Conservation (phyloP, 1,140 invertebrate genomes). For the Cherax destructor region DNA sequence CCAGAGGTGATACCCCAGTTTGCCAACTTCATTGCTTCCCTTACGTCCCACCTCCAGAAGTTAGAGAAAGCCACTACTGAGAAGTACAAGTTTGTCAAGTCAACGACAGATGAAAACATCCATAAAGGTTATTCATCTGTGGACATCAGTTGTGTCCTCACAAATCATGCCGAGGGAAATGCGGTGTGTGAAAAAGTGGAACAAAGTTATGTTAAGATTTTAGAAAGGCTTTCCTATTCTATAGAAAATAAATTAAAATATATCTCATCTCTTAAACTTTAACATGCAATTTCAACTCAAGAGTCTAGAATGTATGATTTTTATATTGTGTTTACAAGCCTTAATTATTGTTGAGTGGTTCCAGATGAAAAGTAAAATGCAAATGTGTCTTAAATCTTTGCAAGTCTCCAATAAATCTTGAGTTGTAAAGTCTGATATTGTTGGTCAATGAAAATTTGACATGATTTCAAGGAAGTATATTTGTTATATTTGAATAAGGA, state of each 20-base stretch:
- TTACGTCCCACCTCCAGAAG: constrained; percentile 2
- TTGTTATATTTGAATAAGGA: neutral
- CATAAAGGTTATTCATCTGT: constrained; percentile 15
- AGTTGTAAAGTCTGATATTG: neutral
- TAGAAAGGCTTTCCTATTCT: constrained; percentile 32
- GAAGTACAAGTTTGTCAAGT: constrained; percentile 7
- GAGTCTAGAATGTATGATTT: neutral
- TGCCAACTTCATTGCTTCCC: constrained; percentile 17
- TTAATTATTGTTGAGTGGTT: neutral
- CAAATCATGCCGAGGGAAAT: neutral
- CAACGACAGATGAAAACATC: neutral
- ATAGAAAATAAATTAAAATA: constrained; percentile 46
- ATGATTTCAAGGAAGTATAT: neutral
- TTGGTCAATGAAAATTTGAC: neutral
- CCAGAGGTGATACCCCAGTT: constrained; percentile 36
- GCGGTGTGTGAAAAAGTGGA: constrained; percentile 31
- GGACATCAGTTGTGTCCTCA: constrained; percentile 10
- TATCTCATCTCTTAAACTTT: constrained; percentile 45
- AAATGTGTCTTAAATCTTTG: constrained; percentile 8
- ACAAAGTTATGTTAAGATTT: constrained; percentile 28
- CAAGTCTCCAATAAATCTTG: neutral
- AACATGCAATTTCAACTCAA: constrained; percentile 5
- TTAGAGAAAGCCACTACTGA: constrained; percentile 9
- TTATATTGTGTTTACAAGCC: neutral
- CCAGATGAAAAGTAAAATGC: neutral